phyloP scores from a whole-genome alignment of 2,888 invertebrate species.

The Tetramorium bicarinatum region DNA sequence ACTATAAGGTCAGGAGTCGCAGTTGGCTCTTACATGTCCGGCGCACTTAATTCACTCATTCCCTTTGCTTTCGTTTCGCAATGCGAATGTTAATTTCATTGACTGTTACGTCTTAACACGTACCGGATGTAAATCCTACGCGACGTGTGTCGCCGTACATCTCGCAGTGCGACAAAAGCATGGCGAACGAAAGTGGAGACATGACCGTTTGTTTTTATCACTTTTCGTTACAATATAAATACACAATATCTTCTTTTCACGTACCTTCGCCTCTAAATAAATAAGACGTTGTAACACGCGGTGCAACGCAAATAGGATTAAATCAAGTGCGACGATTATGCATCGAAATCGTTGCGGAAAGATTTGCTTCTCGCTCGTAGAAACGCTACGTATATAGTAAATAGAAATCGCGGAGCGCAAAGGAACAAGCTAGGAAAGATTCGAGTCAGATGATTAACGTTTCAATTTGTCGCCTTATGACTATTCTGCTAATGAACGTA shows the following conservation, averaged over 20 bases:
- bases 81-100: constrained; percentile 44
- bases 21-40: neutral
- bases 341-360: neutral
- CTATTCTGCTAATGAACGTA: constrained; percentile 8
- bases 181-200: neutral
- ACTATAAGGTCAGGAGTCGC: neutral
- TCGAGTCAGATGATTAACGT: neutral
- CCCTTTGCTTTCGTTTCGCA: constrained; percentile 41
- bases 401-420: constrained; percentile 8
- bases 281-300: neutral
- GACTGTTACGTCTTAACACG: constrained; percentile 31
- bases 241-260: neutral
- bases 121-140: constrained; percentile 21
- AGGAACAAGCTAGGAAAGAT: constrained; percentile 2
- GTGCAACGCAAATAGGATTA: neutral
- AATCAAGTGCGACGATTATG: neutral
- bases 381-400: constrained; percentile 11
- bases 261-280: constrained; percentile 5
- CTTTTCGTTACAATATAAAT: constrained; percentile 12
- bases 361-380: neutral
- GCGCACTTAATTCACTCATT: constrained; percentile 16
- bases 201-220: neutral
- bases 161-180: constrained; percentile 17
- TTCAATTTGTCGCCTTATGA: constrained; percentile 8
- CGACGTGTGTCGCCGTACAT: neutral